These are phyloP conservation scores for Illadopsis cleaveri DNA, from an alignment of 2,113 vertebrate genomes.

Conservation along the genomic window DNA sequence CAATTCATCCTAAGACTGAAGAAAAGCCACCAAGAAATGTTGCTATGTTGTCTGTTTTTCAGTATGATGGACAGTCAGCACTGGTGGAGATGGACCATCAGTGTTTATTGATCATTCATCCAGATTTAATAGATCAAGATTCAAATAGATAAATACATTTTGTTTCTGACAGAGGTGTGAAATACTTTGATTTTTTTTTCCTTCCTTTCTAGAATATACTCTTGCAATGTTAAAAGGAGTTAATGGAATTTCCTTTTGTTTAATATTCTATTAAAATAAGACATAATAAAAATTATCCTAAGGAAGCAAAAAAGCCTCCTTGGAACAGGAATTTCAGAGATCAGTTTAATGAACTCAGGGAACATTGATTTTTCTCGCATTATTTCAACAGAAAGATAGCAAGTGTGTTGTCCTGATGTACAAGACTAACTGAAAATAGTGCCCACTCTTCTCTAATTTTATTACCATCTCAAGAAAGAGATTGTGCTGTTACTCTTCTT, in stretches of 20 bases:
- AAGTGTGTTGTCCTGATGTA: not conserved
- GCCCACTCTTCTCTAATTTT: not conserved
- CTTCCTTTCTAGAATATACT: not conserved
- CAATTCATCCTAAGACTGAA: not conserved
- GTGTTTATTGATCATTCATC: not conserved
- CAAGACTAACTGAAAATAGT: not conserved
- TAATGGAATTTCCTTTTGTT: not conserved
- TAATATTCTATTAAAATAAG: not conserved
- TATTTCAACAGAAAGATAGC: not conserved
- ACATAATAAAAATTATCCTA: not conserved
- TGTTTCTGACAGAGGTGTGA: not conserved
- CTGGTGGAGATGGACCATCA: not conserved
- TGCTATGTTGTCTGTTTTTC: not conserved
- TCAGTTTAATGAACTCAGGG: not conserved
- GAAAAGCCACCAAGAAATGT: not conserved
- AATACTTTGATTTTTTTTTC: not conserved
- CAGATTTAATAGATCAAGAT: not conserved
- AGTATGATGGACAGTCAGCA: not conserved
- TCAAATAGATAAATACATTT: not conserved
- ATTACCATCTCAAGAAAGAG: not conserved
- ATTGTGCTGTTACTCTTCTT: no score
- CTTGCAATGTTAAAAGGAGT: not conserved
- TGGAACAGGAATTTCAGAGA: not conserved
- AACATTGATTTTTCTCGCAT: not conserved
- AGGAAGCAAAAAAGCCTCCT: not conserved